Conservation (phyloP, 2,113 vertebrate species). For the Fulica atra region DNA sequence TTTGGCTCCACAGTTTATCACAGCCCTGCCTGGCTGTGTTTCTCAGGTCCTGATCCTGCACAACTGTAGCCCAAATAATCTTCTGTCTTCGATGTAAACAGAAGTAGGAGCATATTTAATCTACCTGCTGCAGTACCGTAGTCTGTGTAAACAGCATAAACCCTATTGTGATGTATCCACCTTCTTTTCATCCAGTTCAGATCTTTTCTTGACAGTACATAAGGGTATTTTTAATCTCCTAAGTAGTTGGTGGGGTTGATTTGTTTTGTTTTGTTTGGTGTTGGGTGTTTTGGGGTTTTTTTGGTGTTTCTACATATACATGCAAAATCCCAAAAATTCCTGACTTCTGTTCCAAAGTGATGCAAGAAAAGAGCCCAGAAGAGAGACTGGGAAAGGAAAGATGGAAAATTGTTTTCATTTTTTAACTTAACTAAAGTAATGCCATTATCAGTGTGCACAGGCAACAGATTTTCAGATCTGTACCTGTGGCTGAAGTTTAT, state of each 20-base stretch:
- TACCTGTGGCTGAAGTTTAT: not conserved
- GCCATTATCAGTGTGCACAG: not conserved
- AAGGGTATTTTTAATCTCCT: not conserved
- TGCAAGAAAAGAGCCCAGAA: not conserved
- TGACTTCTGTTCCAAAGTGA: not conserved
- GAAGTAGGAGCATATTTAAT: not conserved
- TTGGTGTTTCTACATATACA: not conserved
- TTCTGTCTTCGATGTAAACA: not conserved
- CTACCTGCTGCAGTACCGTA: no score
- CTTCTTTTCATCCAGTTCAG: not conserved
- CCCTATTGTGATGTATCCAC: not conserved
- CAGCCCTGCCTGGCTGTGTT: not conserved
- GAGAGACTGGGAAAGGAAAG: fast-evolving
- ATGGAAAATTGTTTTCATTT: not conserved
- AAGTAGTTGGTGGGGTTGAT: fast-evolving
- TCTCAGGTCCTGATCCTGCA: not conserved
- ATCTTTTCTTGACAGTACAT: not conserved
- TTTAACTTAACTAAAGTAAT: not conserved
- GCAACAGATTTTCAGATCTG: not conserved
- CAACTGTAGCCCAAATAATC: not conserved
- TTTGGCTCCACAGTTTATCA: not conserved
- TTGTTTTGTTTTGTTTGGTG: not conserved
- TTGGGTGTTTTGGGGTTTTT: not conserved
- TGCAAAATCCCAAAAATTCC: not conserved
- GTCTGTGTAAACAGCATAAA: not conserved